Evolutionary conservation across 2,888 invertebrate species (phyloP), one percentile per base, ranked within the genome.

Genomic region (Gonocerus acuteangulatus): DNA sequence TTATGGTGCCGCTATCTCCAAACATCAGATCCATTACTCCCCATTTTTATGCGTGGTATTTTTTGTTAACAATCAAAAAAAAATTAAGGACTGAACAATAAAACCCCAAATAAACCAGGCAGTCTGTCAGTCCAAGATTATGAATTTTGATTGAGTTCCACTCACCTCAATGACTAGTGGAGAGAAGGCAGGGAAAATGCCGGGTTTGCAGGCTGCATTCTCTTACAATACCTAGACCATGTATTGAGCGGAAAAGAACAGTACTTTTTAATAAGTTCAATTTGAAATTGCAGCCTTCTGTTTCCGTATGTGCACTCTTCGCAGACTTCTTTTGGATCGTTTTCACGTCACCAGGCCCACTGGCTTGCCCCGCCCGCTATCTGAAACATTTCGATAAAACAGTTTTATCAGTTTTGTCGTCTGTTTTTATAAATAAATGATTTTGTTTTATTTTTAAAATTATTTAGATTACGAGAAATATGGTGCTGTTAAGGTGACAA

Each of bases 151-250:
- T 27, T 27, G 4, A 27, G 27, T 4, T 4, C 27, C 4, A 59
- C 60, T 52, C 39, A 60, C 60, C 51, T 52, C 52, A 60, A 60
- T 23, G 19, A 42, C 42, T 23, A 42, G 19, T 32, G 21, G 61
- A 48, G 36, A 48, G 32, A 62, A 64, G 64, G 61, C 60, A 62
- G 64, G 64, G 64, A 64, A 64, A 64, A 54, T 62, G 60, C 64
- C 61, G 48, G 58, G 32, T 48, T 47, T 42, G 27, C 64, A 62
- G 47, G 62, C 64, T 47, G 62, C 42, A 62, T 62, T 59, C 61
- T 52, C 59, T 49, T 58, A 61, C 48, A 61, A 51, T 59, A 62
- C 59, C 64, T 61, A 64, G 61, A 64, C 64, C 64, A 39, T 64
- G 52, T 58, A 57, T 64, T 62, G 64, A 64, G 62, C 64, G 61